phyloP scores from a whole-genome alignment of 2,888 invertebrate species.

The Cephus runcator region DNA sequence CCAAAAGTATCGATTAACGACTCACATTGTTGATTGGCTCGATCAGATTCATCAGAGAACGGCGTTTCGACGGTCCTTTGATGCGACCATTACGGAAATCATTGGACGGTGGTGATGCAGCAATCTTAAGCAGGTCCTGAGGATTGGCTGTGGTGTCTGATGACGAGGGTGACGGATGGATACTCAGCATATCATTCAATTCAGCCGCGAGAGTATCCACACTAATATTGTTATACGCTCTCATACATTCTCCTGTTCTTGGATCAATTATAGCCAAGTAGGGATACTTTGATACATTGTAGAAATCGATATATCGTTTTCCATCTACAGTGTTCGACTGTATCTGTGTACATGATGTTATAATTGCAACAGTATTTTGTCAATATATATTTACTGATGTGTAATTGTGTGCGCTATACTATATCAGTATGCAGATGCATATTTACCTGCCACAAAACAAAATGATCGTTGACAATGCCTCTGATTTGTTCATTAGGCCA shows the following conservation, averaged over 20 bases:
- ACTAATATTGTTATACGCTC: conserved; percentile 56
- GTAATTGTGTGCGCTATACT: too few relatives aligned
- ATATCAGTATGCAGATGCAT: too few relatives aligned
- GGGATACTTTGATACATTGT: conserved; percentile 72
- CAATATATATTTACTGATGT: too few relatives aligned
- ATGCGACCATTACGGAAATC: not conserved
- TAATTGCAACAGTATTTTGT: conserved; percentile 15
- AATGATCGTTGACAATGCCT: conserved; percentile 72
- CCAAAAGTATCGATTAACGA: too few relatives aligned
- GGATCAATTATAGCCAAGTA: conserved; percentile 77
- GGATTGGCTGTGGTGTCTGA: conserved; percentile 42
- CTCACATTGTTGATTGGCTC: not conserved
- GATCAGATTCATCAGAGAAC: conserved; percentile 8
- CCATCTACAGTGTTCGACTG: conserved; percentile 70
- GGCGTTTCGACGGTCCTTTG: not conserved
- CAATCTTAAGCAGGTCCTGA: conserved; percentile 59
- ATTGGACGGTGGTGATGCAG: conserved; percentile 55
- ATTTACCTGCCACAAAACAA: conserved; percentile 76
- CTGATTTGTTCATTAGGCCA: conserved; percentile 75
- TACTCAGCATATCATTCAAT: conserved; percentile 60
- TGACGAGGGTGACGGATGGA: conserved; percentile 56
- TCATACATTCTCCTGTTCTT: conserved; percentile 72
- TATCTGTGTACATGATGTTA: conserved; percentile 40
- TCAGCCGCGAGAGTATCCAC: conserved; percentile 58
- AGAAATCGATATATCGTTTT: conserved; percentile 73